Evolutionary conservation across 2,113 vertebrate genomes (phyloP).

Genomic region (Thinocorus orbignyianus): DNA sequence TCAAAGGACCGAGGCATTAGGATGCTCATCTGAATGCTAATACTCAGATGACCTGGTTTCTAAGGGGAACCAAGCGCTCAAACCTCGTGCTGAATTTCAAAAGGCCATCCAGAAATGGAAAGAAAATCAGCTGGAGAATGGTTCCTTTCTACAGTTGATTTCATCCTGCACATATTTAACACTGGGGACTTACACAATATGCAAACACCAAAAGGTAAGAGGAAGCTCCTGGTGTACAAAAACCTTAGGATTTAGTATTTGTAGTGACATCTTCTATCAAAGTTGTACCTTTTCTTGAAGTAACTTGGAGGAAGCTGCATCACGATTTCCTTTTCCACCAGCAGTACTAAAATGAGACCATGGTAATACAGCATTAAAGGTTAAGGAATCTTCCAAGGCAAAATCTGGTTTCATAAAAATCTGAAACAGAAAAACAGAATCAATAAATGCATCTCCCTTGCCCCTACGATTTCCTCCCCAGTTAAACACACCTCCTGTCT

Average conservation of each 20-base stretch:
- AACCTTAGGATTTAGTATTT: not conserved
- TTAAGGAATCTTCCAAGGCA: constrained; percentile 91
- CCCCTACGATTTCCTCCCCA: not conserved
- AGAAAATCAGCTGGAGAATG: not conserved
- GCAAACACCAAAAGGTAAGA: not conserved
- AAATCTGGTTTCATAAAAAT: constrained; percentile 99
- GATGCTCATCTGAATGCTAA: constrained; percentile 40
- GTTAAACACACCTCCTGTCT: not conserved
- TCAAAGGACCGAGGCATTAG: not conserved
- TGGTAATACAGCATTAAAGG: constrained; percentile 93
- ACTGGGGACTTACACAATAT: not conserved
- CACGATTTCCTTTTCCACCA: constrained; percentile 88
- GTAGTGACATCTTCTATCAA: not conserved
- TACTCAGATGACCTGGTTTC: constrained; percentile 13
- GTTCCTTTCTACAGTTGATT: not conserved
- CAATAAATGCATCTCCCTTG: constrained; percentile 27
- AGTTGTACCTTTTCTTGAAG: constrained; percentile 94
- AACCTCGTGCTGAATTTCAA: constrained; percentile 21
- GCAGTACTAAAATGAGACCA: constrained; percentile 97
- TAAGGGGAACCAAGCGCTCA: not conserved
- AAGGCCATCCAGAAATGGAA: not conserved
- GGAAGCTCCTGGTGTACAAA: not conserved
- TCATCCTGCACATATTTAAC: not conserved
- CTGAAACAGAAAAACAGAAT: constrained; percentile 73
- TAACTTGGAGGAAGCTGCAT: constrained; percentile 90